phyloP scores from a whole-genome alignment of 2,113 vertebrate genomes.

The Setophaga kirtlandii region DNA sequence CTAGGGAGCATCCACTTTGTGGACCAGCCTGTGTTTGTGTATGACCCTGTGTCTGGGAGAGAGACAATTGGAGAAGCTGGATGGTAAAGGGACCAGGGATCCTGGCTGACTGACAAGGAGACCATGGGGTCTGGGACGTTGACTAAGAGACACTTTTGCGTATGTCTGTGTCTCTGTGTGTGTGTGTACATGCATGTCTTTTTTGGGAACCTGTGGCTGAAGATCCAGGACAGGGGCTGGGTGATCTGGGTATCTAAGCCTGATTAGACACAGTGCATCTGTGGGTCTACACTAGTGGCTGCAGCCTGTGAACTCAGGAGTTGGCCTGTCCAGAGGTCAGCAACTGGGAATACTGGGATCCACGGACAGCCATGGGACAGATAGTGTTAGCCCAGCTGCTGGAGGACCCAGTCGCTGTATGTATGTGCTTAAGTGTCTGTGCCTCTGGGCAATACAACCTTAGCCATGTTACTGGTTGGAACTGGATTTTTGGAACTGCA shows the following conservation, averaged over 20 bases:
- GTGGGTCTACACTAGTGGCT: neutral
- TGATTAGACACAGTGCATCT: neutral
- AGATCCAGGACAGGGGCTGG: neutral
- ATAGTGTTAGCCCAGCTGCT: neutral
- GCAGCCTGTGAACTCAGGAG: neutral
- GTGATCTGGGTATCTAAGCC: neutral
- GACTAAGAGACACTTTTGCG: neutral
- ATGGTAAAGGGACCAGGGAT: neutral
- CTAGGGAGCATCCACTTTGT: accelerated
- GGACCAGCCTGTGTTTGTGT: neutral
- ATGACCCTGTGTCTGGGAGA: neutral
- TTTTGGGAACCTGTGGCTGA: neutral
- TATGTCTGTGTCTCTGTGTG: accelerated
- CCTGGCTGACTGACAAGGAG: neutral
- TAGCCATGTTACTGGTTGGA: neutral
- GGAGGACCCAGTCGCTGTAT: neutral
- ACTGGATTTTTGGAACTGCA: neutral
- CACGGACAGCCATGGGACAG: neutral
- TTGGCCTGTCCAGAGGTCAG: neutral
- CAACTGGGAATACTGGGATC: neutral
- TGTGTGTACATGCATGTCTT: accelerated
- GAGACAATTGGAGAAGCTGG: neutral
- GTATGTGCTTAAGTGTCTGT: neutral
- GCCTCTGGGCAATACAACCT: neutral
- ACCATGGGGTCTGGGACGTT: neutral